Percentiles rank a stretch among this genome's conserved stretches.
Evolutionary conservation across 2,113 vertebrate genomes (phyloP).

Genomic region (Gymnocephalus cernua): DNA sequence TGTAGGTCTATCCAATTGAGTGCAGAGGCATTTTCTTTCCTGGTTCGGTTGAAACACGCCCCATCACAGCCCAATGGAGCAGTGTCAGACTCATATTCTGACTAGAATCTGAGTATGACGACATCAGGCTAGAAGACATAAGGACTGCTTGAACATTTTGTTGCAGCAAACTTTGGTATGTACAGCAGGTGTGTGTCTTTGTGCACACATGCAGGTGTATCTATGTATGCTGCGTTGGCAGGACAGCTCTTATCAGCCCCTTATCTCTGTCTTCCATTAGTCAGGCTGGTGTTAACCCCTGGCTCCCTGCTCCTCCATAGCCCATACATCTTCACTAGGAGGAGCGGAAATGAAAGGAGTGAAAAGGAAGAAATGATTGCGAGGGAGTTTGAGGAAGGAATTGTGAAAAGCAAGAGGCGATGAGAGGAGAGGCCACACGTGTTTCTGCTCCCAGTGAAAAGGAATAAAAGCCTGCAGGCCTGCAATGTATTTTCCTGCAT

Average conservation of each 20-base stretch:
- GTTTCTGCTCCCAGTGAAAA: slow-evolving; percentile 3
- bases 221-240: not conserved
- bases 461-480: slow-evolving; percentile 34
- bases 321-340: slow-evolving; percentile 54
- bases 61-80: no score
- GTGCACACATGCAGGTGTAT: not conserved
- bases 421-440: not conserved
- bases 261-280: slow-evolving; percentile 50
- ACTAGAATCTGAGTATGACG: no score
- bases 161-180: not conserved
- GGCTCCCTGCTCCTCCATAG: slow-evolving; percentile 23
- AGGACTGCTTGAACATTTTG: not conserved
- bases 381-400: not conserved
- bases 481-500: no score
- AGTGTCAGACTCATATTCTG: no score
- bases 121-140: slow-evolving; percentile 21
- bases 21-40: no score
- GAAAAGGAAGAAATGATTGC: not conserved
- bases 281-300: slow-evolving; percentile 53
- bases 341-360: slow-evolving; percentile 17
- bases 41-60: no score
- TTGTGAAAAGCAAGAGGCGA: no score
- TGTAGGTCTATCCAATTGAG: no score
- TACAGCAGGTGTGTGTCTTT: not conserved
- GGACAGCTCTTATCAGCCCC: slow-evolving; percentile 33